Evolutionary conservation across 2,888 invertebrate species (phyloP), one percentile per base, ranked within the genome.

Genomic region (Scaptomyza caliginosa): DNA sequence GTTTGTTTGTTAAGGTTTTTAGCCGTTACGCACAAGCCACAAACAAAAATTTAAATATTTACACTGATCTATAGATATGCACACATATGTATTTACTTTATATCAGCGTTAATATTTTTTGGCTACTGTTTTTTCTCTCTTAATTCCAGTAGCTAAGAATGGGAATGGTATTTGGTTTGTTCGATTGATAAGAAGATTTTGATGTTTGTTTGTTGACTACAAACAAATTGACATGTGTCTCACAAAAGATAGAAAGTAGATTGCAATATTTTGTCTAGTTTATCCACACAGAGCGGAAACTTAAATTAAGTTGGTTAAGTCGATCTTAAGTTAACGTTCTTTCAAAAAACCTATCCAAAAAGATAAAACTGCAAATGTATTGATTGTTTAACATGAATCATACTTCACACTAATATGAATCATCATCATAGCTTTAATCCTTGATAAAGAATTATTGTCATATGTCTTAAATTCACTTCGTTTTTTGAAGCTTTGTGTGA

Each of bases 111-210:
- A 86, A 77, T 72, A 67, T 60, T 59, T 77, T 83, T 82, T 71
- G 64, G 86, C 82, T 86, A 84, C 82, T 74, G 82, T 70, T 66
- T 56, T 77, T 54, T 36, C 21, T 62, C 11, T 10, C 7, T 6
- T 34, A 83, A 82, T 82, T 79, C 79, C 85, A 67, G 79, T 80
- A 80, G 85, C 84, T 49, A 54, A 66, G 63, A 77, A 68, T 64
- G 43, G 43, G 26, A 63, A 48, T 40, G 40, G 28, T 76, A 56
- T 77, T 78, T 82, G 72, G 19, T 49, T 45, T 63, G 45, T 40
- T 46, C 36, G 16, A 51, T 51, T 62, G 73, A 73, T 73, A 73
- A 74, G 70, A 28, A 39, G 26, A 46, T 40, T 13, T 38, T 39
- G 24, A 5, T 40, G 38, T 51, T 16, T 52, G 55, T 51, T 39